Conservation (phyloP, 92 coral and sea anemone species). For the Siderastrea siderea region DNA sequence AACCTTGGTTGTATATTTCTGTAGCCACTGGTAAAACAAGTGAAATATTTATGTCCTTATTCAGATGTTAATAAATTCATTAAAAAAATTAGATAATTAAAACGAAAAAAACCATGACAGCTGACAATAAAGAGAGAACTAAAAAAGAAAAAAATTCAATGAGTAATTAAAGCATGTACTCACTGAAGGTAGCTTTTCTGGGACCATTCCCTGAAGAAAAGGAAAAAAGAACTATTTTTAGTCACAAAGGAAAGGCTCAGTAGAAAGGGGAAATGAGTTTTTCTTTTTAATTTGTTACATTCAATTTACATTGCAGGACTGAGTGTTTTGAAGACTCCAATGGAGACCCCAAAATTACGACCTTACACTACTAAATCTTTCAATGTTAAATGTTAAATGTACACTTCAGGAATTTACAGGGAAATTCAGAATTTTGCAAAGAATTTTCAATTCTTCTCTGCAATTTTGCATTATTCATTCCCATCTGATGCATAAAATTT, state of each 20-base stretch:
- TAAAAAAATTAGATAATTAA: not conserved
- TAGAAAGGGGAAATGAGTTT: no score
- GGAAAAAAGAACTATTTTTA: not conserved
- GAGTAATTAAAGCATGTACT: constrained; percentile 18
- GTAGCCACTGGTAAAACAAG: constrained; percentile 81
- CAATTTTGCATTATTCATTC: no score
- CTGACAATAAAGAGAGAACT: not conserved
- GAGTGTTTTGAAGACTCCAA: no score
- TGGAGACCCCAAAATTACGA: no score
- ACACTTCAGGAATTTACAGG: no score
- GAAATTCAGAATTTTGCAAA: no score
- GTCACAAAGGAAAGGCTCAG: not conserved
- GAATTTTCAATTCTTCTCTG: no score
- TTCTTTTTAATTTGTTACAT: no score
- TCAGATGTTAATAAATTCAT: not conserved
- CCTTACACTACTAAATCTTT: no score
- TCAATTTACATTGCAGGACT: no score
- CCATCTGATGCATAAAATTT: no score
- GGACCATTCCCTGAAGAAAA: constrained; percentile 85
- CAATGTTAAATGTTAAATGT: no score
- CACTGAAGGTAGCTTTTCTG: constrained; percentile 86
- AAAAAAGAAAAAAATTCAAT: not conserved
- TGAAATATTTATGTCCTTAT: not conserved
- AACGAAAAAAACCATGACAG: not conserved
- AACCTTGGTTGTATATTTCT: constrained; percentile 71